phyloP scores from a whole-genome alignment of 2,113 vertebrate species.

The Cynoglossus semilaevis region DNA sequence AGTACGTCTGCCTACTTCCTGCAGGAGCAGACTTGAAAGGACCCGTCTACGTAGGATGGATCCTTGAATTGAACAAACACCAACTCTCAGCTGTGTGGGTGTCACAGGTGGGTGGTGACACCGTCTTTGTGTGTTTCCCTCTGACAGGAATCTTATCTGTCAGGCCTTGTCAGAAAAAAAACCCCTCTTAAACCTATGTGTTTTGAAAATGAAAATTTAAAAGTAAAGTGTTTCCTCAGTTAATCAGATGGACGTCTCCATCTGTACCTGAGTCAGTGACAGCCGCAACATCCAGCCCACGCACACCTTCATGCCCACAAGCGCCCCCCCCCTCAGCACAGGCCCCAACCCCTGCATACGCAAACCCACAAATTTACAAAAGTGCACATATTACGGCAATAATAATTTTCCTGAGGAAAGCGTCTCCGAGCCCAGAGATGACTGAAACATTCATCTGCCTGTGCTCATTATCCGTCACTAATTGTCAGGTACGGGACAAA shows the following conservation, averaged over 20 bases:
- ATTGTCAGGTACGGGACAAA: constrained; percentile 44
- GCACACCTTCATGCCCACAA: constrained; percentile 32
- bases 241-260: constrained; percentile 31
- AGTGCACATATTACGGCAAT: constrained; percentile 10
- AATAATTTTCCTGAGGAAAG: constrained; percentile 12
- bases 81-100: no score
- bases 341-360: constrained; percentile 18
- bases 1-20: no score
- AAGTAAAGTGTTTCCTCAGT: constrained; percentile 2
- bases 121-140: constrained; percentile 2
- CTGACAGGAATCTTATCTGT: constrained; percentile 17
- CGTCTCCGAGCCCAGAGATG: constrained; percentile 6
- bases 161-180: constrained; percentile 17
- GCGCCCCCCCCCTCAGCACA: constrained; percentile 25
- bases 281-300: constrained; percentile 51
- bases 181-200: constrained; percentile 23
- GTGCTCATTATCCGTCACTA: constrained; percentile 31
- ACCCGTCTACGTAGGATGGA: no score
- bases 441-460: constrained; percentile 21
- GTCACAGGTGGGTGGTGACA: not conserved
- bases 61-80: no score
- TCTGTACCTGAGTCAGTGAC: constrained; percentile 33
- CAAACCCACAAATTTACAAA: constrained; percentile 21
- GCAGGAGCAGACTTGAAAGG: no score
- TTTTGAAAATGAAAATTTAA: not conserved